Evolutionary conservation across 2,888 invertebrate genomes (phyloP), one percentile per base, ranked within the genome.

Genomic region (Lobophora halterata): DNA sequence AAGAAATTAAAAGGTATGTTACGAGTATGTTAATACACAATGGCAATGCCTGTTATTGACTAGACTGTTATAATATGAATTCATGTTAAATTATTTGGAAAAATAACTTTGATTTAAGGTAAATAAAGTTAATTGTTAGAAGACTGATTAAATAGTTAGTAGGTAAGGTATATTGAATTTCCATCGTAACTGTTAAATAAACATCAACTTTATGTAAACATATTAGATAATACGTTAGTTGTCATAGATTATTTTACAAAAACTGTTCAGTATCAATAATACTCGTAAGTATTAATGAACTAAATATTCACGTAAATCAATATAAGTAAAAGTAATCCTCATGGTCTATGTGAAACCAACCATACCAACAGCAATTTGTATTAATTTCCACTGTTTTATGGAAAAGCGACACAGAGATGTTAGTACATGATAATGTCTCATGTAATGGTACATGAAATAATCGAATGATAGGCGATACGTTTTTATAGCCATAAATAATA

Each of bases 311-410:
- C n/a, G 13, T 12, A 26, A 37, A 29, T 23, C 19, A 7, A 4
- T n/a, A n/a, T 6, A 23, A 5, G 5, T 8, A n/a, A 16, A 29
- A 18, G 5, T 14, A 14, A 14, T 14, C 20, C 10, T 21, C 21
- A 41, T 31, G 42, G 28, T 24, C 19, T 8, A 25, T 17, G 32
- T 25, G 33, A 28, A 20, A 39, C 25, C 32, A 35, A 41, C 34
- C 35, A 40, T 33, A 30, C 11, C 45, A 52, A 59, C 47, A 65
- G 65, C 65, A 63, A 65, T 61, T 49, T 55, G 47, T 56, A 55
- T 51, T 42, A 45, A 40, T 48, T 43, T 53, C 40, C 45, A 49
- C 34, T 23, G 38, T 50, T 46, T 42, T 43, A 52, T 51, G 49
- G 51, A 49, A 21, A 51, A 53, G 52, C 52, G 20, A 29, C 46